A percentile compares a stretch with the other conserved stretches of the same genome.
phyloP scores from a whole-genome alignment of 1,140 invertebrate species.

The Drosophila kikkawai region DNA sequence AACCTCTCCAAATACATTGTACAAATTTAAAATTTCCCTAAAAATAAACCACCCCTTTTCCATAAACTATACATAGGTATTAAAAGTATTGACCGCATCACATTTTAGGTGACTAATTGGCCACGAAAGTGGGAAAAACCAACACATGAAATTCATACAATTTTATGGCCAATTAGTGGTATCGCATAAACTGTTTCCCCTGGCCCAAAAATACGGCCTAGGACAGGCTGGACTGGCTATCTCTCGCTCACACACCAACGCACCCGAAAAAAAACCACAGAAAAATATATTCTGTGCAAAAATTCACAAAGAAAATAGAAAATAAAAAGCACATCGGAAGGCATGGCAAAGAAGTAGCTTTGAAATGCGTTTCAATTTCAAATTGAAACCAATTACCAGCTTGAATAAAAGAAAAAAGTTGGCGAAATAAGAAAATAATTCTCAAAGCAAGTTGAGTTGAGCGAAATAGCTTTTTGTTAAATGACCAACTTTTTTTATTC shows the following conservation, averaged over 20 bases:
- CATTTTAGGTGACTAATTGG: conserved; percentile 50
- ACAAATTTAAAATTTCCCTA: too few relatives aligned
- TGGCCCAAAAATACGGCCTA: conserved; percentile 25
- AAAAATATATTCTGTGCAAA: neutral
- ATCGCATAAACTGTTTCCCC: conserved; percentile 42
- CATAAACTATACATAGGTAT: conserved; percentile 3
- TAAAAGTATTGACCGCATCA: conserved; percentile 20
- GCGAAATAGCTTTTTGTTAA: conserved; percentile 54
- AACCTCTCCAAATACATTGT: too few relatives aligned
- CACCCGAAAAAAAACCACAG: conserved; percentile 6
- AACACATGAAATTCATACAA: conserved; percentile 44
- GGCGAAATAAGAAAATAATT: conserved; percentile 37
- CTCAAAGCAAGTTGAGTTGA: conserved; percentile 41
- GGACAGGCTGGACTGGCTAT: neutral
- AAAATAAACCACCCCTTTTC: neutral
- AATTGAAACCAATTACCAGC: conserved; percentile 49
- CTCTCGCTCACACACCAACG: conserved; percentile 2
- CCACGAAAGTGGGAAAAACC: conserved; percentile 50
- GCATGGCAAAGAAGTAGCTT: conserved; percentile 26
- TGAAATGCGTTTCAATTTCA: conserved; percentile 49
- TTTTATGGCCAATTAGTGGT: conserved; percentile 56
- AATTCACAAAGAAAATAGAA: conserved; percentile 9
- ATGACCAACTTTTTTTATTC: conserved; percentile 41
- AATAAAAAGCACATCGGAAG: conserved; percentile 6
- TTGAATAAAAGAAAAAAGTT: conserved; percentile 22